These are phyloP conservation scores for Cinclus mexicanus DNA, from an alignment of 2,113 vertebrate genomes.

Conservation along the genomic window DNA sequence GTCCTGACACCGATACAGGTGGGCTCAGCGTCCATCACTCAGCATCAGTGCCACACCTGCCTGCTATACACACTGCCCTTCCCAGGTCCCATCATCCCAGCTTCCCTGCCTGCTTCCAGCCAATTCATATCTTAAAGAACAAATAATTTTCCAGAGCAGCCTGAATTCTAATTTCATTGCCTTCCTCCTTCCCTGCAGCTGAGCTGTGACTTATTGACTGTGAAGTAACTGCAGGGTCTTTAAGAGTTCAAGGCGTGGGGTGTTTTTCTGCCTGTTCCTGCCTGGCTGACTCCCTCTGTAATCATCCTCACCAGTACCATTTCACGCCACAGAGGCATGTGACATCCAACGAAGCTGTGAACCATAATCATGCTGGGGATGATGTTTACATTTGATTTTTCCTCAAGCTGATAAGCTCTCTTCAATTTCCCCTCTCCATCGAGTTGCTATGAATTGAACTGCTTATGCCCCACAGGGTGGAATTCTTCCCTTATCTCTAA, in stretches of 20 bases:
- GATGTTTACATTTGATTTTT: slow-evolving; percentile 54
- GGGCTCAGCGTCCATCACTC: neutral
- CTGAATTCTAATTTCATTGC: slow-evolving; percentile 25
- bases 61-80: neutral
- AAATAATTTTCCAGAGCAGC: slow-evolving; percentile 11
- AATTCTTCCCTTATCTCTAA: slow-evolving; percentile 53
- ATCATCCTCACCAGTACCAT: slow-evolving; percentile 4
- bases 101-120: neutral
- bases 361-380: slow-evolving; percentile 12
- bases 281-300: slow-evolving; percentile 16
- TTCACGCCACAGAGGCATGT: slow-evolving; percentile 7
- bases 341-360: slow-evolving; percentile 30
- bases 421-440: slow-evolving; percentile 33
- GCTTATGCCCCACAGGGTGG: neutral
- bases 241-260: neutral
- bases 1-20: neutral
- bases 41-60: neutral
- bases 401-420: slow-evolving; percentile 51
- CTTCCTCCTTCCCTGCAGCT: slow-evolving; percentile 10
- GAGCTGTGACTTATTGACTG: slow-evolving; percentile 45
- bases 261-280: slow-evolving; percentile 17
- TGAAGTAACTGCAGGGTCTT: slow-evolving; percentile 29
- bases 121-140: neutral
- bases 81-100: neutral
- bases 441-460: neutral